Evolutionary conservation across 2,888 invertebrate species (phyloP).

Genomic region (Graphium colonna): DNA sequence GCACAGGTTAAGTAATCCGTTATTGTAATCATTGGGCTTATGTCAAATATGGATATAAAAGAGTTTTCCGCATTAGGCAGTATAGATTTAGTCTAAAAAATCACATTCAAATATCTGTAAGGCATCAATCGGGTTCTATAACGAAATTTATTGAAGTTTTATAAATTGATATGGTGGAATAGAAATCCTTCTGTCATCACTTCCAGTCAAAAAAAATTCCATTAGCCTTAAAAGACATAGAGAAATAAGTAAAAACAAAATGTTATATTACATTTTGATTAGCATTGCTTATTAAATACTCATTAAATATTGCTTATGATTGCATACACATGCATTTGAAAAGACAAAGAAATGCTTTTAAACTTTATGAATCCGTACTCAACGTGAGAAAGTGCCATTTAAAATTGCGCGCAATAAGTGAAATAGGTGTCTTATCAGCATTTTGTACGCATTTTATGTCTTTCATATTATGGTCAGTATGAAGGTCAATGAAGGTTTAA

Average conservation of each 20-base stretch:
- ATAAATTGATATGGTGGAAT: background rate
- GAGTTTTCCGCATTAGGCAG: too few relatives aligned
- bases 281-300: background rate
- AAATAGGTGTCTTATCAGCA: slow-evolving; percentile 12
- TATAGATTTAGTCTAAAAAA: too few relatives aligned
- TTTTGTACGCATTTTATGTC: background rate
- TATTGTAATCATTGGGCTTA: too few relatives aligned
- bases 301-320: background rate
- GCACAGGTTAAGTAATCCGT: too few relatives aligned
- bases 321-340: background rate
- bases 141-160: background rate
- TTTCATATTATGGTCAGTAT: too few relatives aligned
- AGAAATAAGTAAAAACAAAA: background rate
- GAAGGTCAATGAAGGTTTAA: too few relatives aligned
- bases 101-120: too few relatives aligned
- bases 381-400: slow-evolving; percentile 15
- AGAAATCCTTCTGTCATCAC: background rate
- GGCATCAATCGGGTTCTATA: too few relatives aligned
- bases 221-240: background rate
- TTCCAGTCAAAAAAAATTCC: background rate
- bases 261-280: background rate
- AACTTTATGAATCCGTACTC: slow-evolving; percentile 4
- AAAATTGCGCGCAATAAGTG: slow-evolving; percentile 12
- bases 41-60: too few relatives aligned
- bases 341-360: slow-evolving; percentile 10